These are phyloP conservation scores for Mesembrinibis cayennensis DNA, from an alignment of 2,113 vertebrate species.

Conservation along the genomic window DNA sequence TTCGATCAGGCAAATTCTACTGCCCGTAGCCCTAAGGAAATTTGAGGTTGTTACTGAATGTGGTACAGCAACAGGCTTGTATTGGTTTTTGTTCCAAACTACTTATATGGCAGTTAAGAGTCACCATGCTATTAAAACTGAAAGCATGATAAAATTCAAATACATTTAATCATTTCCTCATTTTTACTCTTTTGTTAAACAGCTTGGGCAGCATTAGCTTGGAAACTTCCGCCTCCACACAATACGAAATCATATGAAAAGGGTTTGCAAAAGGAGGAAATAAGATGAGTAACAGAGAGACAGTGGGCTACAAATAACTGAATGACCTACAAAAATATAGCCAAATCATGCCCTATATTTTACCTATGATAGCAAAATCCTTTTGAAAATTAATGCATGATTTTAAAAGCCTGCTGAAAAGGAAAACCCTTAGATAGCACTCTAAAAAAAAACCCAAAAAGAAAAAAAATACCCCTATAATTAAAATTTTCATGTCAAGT, in stretches of 20 bases:
- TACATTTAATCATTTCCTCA: background rate
- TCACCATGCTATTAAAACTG: background rate
- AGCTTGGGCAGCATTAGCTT: background rate
- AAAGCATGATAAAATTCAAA: conserved; percentile 4
- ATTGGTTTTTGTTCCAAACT: background rate
- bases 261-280: conserved; percentile 15
- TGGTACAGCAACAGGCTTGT: background rate
- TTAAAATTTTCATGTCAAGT: background rate
- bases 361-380: background rate
- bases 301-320: background rate
- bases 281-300: background rate
- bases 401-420: background rate
- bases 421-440: background rate
- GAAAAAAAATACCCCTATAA: background rate
- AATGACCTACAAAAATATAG: background rate
- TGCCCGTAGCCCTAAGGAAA: background rate
- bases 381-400: background rate
- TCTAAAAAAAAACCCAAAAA: background rate
- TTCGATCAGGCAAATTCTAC: background rate
- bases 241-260: background rate
- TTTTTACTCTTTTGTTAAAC: background rate
- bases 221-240: background rate
- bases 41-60: background rate
- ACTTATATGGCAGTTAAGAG: background rate
- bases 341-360: background rate